These are phyloP conservation scores for Ectropis crepuscularia DNA, from an alignment of 2,888 invertebrate species.

Conservation along the genomic window DNA sequence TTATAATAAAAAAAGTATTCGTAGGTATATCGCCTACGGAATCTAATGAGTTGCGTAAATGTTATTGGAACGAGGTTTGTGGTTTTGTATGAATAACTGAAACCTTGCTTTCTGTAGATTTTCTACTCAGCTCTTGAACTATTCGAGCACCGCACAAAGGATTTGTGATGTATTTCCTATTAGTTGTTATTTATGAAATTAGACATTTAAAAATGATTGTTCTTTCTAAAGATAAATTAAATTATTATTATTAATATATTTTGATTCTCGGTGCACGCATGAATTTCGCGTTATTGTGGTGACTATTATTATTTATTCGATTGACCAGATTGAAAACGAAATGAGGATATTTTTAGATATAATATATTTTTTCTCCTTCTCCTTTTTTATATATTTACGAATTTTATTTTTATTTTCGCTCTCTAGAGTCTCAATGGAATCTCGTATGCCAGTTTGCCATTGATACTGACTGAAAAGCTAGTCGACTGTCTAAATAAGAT, in stretches of 20 bases:
- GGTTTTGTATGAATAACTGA: neutral
- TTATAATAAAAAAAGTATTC: no score
- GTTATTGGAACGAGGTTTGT: no score
- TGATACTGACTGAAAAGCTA: no score
- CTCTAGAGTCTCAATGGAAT: slow-evolving; percentile 6
- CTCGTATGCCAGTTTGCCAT: neutral
- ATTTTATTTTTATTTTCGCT: neutral
- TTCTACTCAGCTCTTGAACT: slow-evolving; percentile 15
- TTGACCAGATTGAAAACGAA: no score
- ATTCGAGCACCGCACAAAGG: slow-evolving; percentile 50
- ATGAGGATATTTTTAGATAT: no score
- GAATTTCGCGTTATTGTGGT: slow-evolving; percentile 2
- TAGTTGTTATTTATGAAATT: slow-evolving; percentile 41
- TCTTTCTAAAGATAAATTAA: slow-evolving; percentile 1
- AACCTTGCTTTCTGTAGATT: slow-evolving; percentile 3
- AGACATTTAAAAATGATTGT: slow-evolving; percentile 12
- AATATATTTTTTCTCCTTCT: no score
- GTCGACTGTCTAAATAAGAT: no score
- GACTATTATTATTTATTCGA: neutral
- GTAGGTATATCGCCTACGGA: no score
- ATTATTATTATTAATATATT: neutral
- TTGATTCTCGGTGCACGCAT: slow-evolving; percentile 22
- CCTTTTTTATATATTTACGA: no score
- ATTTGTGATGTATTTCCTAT: slow-evolving; percentile 50
- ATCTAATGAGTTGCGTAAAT: no score